These are phyloP conservation scores for Magallana ariakensis DNA, from an alignment of 1,140 invertebrate species.

Conservation along the genomic window DNA sequence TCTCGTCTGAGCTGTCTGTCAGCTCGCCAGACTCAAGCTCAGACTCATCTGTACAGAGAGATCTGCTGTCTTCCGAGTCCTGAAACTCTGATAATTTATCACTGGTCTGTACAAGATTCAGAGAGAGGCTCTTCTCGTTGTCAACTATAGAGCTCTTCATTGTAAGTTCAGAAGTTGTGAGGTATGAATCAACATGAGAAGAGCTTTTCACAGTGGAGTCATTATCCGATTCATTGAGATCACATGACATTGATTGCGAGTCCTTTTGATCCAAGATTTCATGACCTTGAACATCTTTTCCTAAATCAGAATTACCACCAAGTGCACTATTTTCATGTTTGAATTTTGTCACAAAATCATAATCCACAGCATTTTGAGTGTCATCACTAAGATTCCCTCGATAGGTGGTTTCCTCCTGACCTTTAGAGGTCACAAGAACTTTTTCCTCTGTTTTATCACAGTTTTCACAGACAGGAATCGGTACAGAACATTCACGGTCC, in stretches of 20 bases:
- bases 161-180: background rate
- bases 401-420: background rate
- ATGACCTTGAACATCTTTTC: background rate
- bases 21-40: conserved; percentile 51
- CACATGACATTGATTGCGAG: background rate
- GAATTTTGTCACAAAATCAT: conserved; percentile 21
- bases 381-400: conserved; percentile 18
- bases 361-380: conserved; percentile 12
- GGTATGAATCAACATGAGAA: background rate
- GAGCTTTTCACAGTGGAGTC: background rate
- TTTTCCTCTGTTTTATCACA: background rate
- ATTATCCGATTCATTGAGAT: background rate
- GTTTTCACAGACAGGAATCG: background rate
- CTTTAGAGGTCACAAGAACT: background rate
- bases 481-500: background rate
- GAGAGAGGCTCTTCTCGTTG: background rate
- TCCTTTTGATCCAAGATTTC: background rate
- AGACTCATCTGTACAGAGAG: conserved; percentile 48
- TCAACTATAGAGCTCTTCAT: too few species aligned
- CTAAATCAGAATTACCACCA: background rate
- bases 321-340: background rate
- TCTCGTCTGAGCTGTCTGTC: conserved; percentile 39
- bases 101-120: background rate
- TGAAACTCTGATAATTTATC: background rate
- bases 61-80: background rate